Percentiles rank a stretch among this genome's conserved stretches.
Conservation (phyloP, 2,888 invertebrate species). For the Steinernema scapterisci region DNA sequence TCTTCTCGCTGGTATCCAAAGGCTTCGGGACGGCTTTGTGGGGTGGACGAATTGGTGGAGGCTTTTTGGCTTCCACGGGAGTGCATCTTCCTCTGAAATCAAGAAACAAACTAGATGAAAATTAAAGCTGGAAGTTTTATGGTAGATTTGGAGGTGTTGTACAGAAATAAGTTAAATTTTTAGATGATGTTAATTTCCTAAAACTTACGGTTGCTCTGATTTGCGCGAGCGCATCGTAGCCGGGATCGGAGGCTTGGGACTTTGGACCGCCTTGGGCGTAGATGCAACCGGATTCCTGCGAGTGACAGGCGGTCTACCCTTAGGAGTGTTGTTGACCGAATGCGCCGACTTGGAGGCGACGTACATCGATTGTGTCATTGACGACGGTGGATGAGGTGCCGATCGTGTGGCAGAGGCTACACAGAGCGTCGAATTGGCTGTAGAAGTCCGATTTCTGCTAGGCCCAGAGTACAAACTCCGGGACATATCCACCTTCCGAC, state of each 20-base stretch:
- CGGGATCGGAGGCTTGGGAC: conserved; percentile 7
- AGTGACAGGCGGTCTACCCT: background rate
- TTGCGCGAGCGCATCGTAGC: background rate
- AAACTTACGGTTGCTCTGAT: background rate
- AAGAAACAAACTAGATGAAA: too few relatives aligned
- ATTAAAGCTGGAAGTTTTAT: background rate
- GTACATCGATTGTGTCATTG: conserved; percentile 26
- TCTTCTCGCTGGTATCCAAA: background rate
- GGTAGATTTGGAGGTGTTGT: background rate
- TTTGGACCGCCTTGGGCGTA: background rate
- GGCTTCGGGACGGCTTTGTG: background rate
- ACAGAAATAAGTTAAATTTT: too few relatives aligned
- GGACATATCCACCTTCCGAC: background rate
- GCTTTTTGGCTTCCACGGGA: conserved; percentile 8
- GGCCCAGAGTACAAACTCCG: conserved; percentile 17
- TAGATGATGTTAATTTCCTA: too few relatives aligned
- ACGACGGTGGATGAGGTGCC: conserved; percentile 6
- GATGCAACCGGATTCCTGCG: background rate
- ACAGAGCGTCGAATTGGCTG: conserved; percentile 15
- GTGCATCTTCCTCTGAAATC: background rate
- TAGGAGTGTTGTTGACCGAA: conserved; percentile 14
- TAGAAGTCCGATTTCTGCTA: conserved; percentile 3
- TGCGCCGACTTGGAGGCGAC: background rate
- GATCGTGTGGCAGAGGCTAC: conserved; percentile 17
- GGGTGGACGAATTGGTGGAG: conserved; percentile 2